A percentile compares a stretch with the other conserved stretches of the same genome.
Conservation (phyloP, 2,888 invertebrate genomes). For the Drosophila birchii region DNA sequence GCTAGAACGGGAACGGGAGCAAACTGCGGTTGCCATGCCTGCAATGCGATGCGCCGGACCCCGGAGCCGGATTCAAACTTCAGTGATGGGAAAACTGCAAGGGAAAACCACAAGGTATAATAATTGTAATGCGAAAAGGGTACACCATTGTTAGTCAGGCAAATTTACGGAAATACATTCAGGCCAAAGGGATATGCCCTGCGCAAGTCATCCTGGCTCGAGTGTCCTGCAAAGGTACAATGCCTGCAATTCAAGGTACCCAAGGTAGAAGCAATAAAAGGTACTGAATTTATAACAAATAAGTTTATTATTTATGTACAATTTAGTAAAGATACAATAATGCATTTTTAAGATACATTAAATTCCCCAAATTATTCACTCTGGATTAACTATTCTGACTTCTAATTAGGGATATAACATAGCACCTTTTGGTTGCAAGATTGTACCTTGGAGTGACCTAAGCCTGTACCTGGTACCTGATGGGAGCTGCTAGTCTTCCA, state of each 20-base stretch:
- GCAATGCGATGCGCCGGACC: slow-evolving; percentile 55
- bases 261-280: too few relatives aligned
- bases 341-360: background rate
- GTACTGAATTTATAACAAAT: background rate
- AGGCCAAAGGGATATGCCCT: slow-evolving; percentile 10
- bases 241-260: background rate
- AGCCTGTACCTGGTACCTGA: background rate
- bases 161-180: slow-evolving; percentile 13
- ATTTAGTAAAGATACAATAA: too few relatives aligned
- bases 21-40: slow-evolving; percentile 47
- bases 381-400: too few relatives aligned
- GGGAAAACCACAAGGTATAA: slow-evolving; percentile 20
- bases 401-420: too few relatives aligned
- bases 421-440: background rate
- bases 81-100: slow-evolving; percentile 35
- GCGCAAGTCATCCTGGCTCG: slow-evolving; percentile 5
- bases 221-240: background rate
- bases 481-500: slow-evolving; percentile 18
- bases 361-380: too few relatives aligned
- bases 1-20: slow-evolving; percentile 18
- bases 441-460: background rate
- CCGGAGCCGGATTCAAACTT: slow-evolving; percentile 33
- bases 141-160: slow-evolving; percentile 11
- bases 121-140: slow-evolving; percentile 17
- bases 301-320: background rate